A percentile compares a stretch with the other conserved stretches of the same genome.
phyloP scores from a whole-genome alignment of 2,113 vertebrate genomes.

The Nannobrachium achirus region DNA sequence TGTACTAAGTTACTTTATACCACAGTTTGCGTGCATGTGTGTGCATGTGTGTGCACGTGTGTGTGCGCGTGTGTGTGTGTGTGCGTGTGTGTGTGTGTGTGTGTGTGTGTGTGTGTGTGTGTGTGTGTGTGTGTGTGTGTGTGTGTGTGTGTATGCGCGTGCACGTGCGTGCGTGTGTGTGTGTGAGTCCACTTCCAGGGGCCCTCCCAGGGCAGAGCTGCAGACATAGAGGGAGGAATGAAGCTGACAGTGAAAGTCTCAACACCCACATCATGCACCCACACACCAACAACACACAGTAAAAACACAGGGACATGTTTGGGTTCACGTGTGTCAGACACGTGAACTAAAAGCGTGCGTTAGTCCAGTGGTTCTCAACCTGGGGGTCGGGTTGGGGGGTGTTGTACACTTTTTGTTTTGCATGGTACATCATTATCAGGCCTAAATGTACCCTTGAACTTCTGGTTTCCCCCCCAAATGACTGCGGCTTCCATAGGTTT shows the following conservation, averaged over 20 bases:
- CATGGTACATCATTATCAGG: too few relatives aligned
- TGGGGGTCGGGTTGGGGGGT: too few relatives aligned
- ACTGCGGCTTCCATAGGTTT: too few relatives aligned
- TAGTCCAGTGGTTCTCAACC: too few relatives aligned
- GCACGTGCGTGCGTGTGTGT: conserved; percentile 24
- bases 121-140: conserved; percentile 1
- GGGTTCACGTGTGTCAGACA: conserved; percentile 27
- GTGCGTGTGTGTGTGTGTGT: not conserved
- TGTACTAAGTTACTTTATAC: too few relatives aligned
- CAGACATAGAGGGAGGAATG: conserved; percentile 59
- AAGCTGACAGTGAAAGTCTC: conserved; percentile 46
- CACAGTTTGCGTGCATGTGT: not conserved
- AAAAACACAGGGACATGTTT: too few relatives aligned
- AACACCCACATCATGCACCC: conserved; percentile 44
- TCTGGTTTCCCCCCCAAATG: too few relatives aligned
- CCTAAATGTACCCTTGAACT: too few relatives aligned
- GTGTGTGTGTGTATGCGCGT: conserved; percentile 17
- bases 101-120: conserved; percentile 31
- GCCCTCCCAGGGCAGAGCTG: conserved; percentile 66
- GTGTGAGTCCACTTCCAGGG: conserved; percentile 57
- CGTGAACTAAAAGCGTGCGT: too few relatives aligned
- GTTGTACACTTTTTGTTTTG: too few relatives aligned
- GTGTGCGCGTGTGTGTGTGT: conserved; percentile 17
- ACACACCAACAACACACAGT: too few relatives aligned
- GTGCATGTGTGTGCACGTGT: conserved; percentile 3